Percentiles rank a stretch among this genome's conserved stretches.
phyloP scores from a whole-genome alignment of 1,140 invertebrate genomes.

The Diachasma alloeum region DNA sequence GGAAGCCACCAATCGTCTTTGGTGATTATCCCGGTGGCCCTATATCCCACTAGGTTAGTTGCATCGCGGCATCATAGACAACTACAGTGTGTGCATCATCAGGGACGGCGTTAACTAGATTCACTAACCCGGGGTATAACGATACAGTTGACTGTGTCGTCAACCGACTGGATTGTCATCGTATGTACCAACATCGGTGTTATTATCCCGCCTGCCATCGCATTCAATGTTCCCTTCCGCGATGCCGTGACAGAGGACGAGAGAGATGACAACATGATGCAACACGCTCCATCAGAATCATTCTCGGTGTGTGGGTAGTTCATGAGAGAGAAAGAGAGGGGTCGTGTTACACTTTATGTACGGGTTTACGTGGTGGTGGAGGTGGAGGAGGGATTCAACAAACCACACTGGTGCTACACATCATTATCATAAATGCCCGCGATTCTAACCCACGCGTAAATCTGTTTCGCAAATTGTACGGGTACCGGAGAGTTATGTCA shows the following conservation, averaged over 20 bases:
- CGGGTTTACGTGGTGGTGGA: not conserved
- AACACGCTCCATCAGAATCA: not conserved
- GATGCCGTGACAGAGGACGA: not conserved
- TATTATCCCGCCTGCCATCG: not conserved
- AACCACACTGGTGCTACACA: constrained; percentile 49
- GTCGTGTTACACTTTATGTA: not conserved
- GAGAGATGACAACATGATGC: not conserved
- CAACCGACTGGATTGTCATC: not conserved
- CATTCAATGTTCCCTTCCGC: not conserved
- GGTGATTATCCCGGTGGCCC: constrained; percentile 57
- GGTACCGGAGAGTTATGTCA: constrained; percentile 54
- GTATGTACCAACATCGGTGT: not conserved
- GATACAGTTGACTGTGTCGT: constrained; percentile 1
- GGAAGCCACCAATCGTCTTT: constrained; percentile 65
- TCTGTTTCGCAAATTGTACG: constrained; percentile 62
- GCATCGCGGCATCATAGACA: constrained; percentile 19
- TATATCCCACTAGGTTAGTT: constrained; percentile 32
- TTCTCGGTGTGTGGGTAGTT: not conserved
- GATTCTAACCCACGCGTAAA: constrained; percentile 61
- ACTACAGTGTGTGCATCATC: constrained; percentile 46
- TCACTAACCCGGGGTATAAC: constrained; percentile 28
- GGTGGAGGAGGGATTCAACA: constrained; percentile 36
- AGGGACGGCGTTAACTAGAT: constrained; percentile 63
- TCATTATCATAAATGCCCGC: constrained; percentile 63
- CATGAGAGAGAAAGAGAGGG: not conserved